These are phyloP conservation scores for Bombus pyrosoma DNA, from an alignment of 1,140 invertebrate genomes.

Conservation along the genomic window DNA sequence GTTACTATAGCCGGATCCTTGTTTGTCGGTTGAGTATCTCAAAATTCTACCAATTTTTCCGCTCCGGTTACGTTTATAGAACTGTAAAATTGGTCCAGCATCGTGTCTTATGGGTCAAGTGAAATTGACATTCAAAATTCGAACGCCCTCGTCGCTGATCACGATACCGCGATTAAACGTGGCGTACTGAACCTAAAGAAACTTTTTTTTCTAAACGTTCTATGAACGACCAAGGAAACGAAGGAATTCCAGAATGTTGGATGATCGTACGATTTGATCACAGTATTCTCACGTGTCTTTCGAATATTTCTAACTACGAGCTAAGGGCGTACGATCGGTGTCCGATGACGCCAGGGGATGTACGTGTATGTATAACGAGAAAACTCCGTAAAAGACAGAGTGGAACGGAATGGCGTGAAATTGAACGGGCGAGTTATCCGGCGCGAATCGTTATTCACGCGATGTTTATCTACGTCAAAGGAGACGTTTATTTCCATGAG, in stretches of 20 bases:
- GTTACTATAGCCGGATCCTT: not conserved
- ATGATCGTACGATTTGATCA: too few species aligned
- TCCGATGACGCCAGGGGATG: not conserved
- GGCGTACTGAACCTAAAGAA: too few species aligned
- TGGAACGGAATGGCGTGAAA: constrained; percentile 42
- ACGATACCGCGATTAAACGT: too few species aligned
- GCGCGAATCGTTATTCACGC: constrained; percentile 54
- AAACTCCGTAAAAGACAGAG: constrained; percentile 29
- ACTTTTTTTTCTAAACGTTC: too few species aligned
- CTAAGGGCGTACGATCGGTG: too few species aligned
- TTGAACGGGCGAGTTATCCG: constrained; percentile 20
- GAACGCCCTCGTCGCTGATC: too few species aligned
- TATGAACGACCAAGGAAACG: too few species aligned
- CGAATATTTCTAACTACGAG: not conserved
- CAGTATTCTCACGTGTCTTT: not conserved
- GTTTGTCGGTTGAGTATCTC: not conserved
- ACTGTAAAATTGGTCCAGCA: too few species aligned
- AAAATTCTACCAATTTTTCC: constrained; percentile 14
- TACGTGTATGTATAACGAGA: not conserved
- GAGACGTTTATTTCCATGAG: constrained; percentile 63
- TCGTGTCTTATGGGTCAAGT: too few species aligned
- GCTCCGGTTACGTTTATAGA: too few species aligned
- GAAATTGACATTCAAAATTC: too few species aligned
- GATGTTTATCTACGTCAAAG: constrained; percentile 55
- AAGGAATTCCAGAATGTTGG: too few species aligned